Conservation (phyloP, 2,113 vertebrate genomes). For the Halichoerus grypus region DNA sequence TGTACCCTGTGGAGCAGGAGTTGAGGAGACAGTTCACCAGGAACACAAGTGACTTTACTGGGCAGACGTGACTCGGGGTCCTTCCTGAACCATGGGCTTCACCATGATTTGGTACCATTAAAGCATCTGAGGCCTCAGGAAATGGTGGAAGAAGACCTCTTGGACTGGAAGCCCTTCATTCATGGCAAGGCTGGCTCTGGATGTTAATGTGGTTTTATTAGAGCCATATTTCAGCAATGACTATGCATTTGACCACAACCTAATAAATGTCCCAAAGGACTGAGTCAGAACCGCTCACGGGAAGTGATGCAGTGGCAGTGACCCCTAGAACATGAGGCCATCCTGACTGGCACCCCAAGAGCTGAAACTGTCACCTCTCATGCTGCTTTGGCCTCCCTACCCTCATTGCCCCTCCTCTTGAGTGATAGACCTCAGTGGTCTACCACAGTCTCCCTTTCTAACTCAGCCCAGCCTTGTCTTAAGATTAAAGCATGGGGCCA, state of each 20-base stretch:
- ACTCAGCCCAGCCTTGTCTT: neutral
- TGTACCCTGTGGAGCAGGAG: neutral
- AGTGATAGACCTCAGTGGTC: neutral
- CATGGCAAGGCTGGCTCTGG: neutral
- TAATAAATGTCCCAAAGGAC: neutral
- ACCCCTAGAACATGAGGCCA: neutral
- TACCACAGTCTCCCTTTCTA: neutral
- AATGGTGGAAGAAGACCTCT: neutral
- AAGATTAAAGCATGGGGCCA: neutral
- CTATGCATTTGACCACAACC: neutral
- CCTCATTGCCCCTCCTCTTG: no score
- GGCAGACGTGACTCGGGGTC: neutral
- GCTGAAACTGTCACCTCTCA: neutral
- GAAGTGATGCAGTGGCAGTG: neutral
- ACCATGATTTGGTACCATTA: neutral
- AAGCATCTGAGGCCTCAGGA: neutral
- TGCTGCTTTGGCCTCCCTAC: neutral
- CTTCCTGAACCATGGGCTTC: rapidly evolving
- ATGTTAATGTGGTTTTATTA: neutral
- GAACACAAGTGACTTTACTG: neutral
- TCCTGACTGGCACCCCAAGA: neutral
- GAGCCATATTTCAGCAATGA: neutral
- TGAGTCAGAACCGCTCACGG: conserved; percentile 5
- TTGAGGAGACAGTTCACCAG: neutral
- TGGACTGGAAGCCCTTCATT: neutral